Evolutionary conservation across 2,113 vertebrate species (phyloP), one percentile per base, ranked within the genome.

Genomic region (Morone chrysops): DNA sequence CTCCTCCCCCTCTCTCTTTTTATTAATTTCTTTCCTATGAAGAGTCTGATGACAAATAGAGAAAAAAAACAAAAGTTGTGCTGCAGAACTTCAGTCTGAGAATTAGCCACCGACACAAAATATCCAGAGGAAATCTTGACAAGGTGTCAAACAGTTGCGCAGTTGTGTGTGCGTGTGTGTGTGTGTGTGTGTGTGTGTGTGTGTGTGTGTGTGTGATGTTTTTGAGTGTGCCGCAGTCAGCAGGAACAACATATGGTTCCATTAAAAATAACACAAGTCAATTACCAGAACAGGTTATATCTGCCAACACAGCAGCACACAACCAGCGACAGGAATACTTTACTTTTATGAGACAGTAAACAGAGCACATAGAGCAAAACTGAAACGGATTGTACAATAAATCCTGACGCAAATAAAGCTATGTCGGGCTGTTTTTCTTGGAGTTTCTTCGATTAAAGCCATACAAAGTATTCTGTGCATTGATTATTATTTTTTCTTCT

Each of bases 211-310:
- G 87, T 73, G 80, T 77, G 63, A 76, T 76, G 79, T 84, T 75
- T 87, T 12, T 4, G 63, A 62, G 85, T 85, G 79, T 59, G 68
- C 81, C 78, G 16, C 81, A 80, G 89, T 93, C 89, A 89, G 90
- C 92, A 90, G 65, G 63, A 89, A 87, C 86, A 88, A 87, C 92
- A 93, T 92, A 90, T 89, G 92, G 88, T 78, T 80, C 87, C 90
- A 90, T 92, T 88, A 92, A 87, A 89, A 92, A 81, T 83, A 91
- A 91, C 89, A 90, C 87, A 87, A 84, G 83, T 89, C 88, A 92
- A 89, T 90, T 88, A 92, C 86, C 43, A 51, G 70, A 92, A 75
- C 72, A 84, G 82, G 87, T 88, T 72, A 61, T 78, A 86, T 87
- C 56, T 88, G 91, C 88, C 82, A 87, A 79, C 90, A 73, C 81